A percentile compares a stretch with the other conserved stretches of the same genome.
Conservation (phyloP, 2,888 invertebrate genomes). For the Parelbella ahira region DNA sequence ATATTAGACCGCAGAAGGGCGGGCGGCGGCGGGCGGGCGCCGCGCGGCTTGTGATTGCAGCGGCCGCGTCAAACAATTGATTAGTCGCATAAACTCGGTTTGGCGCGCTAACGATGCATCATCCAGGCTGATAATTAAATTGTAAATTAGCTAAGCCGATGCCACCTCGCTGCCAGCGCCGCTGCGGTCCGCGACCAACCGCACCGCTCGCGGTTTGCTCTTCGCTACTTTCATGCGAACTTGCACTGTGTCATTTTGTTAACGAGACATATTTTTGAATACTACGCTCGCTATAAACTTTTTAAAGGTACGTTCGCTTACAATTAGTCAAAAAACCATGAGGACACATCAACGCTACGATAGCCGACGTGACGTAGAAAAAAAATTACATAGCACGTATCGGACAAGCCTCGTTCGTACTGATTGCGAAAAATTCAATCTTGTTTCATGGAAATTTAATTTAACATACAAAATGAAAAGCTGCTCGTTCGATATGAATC, state of each 20-base stretch:
- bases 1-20: slow-evolving; percentile 30
- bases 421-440: slow-evolving; percentile 81
- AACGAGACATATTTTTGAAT: no score
- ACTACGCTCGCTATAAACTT: no score
- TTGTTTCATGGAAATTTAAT: slow-evolving; percentile 81
- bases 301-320: no score
- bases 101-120: slow-evolving; percentile 80
- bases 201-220: slow-evolving; percentile 37
- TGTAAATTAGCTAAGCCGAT: slow-evolving; percentile 78
- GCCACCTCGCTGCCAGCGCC: slow-evolving; percentile 56
- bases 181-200: slow-evolving; percentile 37
- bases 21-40: slow-evolving; percentile 35
- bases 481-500: slow-evolving; percentile 71
- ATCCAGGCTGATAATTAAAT: slow-evolving; percentile 78
- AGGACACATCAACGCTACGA: no score
- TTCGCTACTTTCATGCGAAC: slow-evolving; percentile 33
- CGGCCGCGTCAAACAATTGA: slow-evolving; percentile 80
- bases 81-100: slow-evolving; percentile 81
- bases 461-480: slow-evolving; percentile 80
- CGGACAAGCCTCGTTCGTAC: slow-evolving; percentile 52
- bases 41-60: slow-evolving; percentile 68
- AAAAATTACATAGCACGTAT: slow-evolving; percentile 47
- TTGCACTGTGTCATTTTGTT: slow-evolving; percentile 17
- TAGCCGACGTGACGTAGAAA: no score
- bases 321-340: no score